A percentile compares a stretch with the other conserved stretches of the same genome.
Evolutionary conservation across 2,113 vertebrate species (phyloP).

Genomic region (Plestiodon gilberti): DNA sequence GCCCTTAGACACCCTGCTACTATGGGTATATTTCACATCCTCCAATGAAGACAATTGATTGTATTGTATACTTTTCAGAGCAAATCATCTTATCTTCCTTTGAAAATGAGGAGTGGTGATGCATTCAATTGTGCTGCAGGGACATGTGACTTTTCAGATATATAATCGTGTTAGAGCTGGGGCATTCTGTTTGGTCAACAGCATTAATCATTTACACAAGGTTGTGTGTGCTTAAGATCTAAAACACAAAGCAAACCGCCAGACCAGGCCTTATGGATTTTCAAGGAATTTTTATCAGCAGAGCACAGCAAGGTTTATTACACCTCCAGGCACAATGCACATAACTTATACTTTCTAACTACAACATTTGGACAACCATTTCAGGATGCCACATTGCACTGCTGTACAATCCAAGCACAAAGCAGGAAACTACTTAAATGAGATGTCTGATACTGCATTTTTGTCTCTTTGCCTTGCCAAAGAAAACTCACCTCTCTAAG

Average conservation of each 20-base stretch:
- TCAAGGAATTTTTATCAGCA: not conserved
- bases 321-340: not conserved
- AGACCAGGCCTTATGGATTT: not conserved
- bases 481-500: conserved; percentile 6
- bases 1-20: not conserved
- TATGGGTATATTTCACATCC: not conserved
- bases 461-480: conserved; percentile 30
- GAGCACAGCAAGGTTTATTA: not conserved
- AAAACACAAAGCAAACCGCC: not conserved
- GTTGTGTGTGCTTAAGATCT: not conserved
- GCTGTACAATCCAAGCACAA: not conserved
- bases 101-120: not conserved
- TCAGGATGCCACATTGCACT: conserved; percentile 12
- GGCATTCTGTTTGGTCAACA: conserved; percentile 15
- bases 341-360: conserved; percentile 12
- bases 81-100: conserved; percentile 2
- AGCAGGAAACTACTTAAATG: conserved; percentile 22
- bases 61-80: conserved; percentile 8
- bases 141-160: not conserved
- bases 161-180: not conserved
- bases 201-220: not conserved
- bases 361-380: not conserved
- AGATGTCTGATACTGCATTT: conserved; percentile 8
- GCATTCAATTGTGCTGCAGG: not conserved
- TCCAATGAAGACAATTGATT: not conserved